phyloP scores from a whole-genome alignment of 2,797 vertebrate species.

The Ataeniobius toweri region DNA sequence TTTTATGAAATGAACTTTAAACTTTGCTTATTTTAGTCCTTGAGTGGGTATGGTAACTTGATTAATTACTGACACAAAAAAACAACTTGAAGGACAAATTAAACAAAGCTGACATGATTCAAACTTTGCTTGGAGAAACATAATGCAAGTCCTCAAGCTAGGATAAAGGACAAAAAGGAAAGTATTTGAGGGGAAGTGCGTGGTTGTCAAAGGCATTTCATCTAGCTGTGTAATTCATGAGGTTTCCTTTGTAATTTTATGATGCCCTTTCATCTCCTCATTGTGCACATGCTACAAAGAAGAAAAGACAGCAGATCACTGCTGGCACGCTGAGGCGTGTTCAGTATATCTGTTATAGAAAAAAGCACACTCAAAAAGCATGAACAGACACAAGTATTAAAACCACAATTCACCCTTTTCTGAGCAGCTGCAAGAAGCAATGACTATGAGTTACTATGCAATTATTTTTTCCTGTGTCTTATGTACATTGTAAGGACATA shows the following conservation, averaged over 20 bases:
- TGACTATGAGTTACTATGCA: slow-evolving; percentile 21
- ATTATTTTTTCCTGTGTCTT: slow-evolving; percentile 12
- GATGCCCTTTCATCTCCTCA: slow-evolving; percentile 70
- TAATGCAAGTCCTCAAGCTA: slow-evolving; percentile 11
- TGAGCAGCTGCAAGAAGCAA: slow-evolving; percentile 35
- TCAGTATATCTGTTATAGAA: slow-evolving; percentile 55
- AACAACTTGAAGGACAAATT: slow-evolving; percentile 27
- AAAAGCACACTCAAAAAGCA: slow-evolving; percentile 21
- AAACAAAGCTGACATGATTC: slow-evolving; percentile 33
- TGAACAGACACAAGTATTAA: slow-evolving; percentile 37
- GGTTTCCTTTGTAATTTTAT: slow-evolving; percentile 71
- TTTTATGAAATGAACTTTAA: background rate
- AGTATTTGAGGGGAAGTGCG: slow-evolving; percentile 36
- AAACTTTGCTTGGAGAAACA: slow-evolving; percentile 40
- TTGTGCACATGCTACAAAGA: slow-evolving; percentile 49
- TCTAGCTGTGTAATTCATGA: slow-evolving; percentile 66
- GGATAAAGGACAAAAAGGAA: slow-evolving; percentile 20
- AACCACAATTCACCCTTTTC: slow-evolving; percentile 47
- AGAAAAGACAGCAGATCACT: slow-evolving; percentile 55
- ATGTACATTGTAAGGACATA: slow-evolving; percentile 2
- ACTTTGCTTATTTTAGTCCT: background rate
- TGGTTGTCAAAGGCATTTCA: slow-evolving; percentile 52
- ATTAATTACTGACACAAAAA: slow-evolving; percentile 44
- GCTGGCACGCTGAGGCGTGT: slow-evolving; percentile 58
- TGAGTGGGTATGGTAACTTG: slow-evolving; percentile 21